These are phyloP conservation scores for Neoaliturus tenellus DNA, from an alignment of 2,888 invertebrate genomes.

Conservation along the genomic window DNA sequence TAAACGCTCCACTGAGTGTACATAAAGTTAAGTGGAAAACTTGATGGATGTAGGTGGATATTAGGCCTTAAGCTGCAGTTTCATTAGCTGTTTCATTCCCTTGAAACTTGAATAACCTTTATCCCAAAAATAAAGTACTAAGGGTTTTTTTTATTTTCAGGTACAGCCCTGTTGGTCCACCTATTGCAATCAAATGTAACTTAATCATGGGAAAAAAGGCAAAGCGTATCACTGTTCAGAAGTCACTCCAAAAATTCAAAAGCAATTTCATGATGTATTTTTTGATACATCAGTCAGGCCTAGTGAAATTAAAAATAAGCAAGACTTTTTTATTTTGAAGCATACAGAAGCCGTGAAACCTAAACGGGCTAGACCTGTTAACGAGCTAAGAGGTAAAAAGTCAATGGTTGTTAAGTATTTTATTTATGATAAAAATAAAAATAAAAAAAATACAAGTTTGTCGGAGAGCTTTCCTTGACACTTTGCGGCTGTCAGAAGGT, in stretches of 20 bases:
- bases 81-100: too few species aligned
- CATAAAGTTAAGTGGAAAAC: too few species aligned
- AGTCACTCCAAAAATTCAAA: background rate
- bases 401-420: constrained; percentile 36
- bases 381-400: constrained; percentile 2
- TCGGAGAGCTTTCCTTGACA: background rate
- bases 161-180: background rate
- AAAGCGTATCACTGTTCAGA: background rate
- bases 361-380: background rate
- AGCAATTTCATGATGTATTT: background rate
- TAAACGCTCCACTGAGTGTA: too few species aligned
- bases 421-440: background rate
- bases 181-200: background rate
- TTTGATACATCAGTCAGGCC: background rate
- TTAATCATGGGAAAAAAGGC: constrained; percentile 6
- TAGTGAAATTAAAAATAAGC: background rate
- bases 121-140: background rate
- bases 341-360: background rate
- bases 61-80: too few species aligned
- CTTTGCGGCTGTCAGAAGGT: background rate
- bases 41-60: too few species aligned
- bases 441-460: background rate
- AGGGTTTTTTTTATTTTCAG: background rate
- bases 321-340: constrained; percentile 37
- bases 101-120: background rate